These are phyloP conservation scores for Rhingia campestris DNA, from an alignment of 2,888 invertebrate species.

Conservation along the genomic window DNA sequence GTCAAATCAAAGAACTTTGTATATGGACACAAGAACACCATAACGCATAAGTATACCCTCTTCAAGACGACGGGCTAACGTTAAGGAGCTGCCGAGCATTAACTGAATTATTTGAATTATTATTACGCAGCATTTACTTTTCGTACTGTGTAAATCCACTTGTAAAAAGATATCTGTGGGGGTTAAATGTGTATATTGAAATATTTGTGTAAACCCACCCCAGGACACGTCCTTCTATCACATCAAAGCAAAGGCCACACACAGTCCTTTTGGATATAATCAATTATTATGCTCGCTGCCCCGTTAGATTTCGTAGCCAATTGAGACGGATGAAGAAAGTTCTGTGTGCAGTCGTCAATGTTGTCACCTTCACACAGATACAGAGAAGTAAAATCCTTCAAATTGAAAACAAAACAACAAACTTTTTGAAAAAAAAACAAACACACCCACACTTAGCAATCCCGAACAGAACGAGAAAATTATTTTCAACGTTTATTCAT, in stretches of 20 bases:
- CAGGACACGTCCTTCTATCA: slow-evolving; percentile 20
- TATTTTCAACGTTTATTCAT: slow-evolving; percentile 63
- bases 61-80: background rate
- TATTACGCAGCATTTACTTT: slow-evolving; percentile 37
- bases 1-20: slow-evolving; percentile 15
- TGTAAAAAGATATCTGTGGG: slow-evolving; percentile 9
- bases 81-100: background rate
- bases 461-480: slow-evolving; percentile 47
- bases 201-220: slow-evolving; percentile 31
- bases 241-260: slow-evolving; percentile 25
- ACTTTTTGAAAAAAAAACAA: background rate
- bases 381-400: slow-evolving; percentile 31
- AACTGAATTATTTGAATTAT: slow-evolving; percentile 47
- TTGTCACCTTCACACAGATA: slow-evolving; percentile 58
- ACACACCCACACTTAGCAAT: slow-evolving; percentile 41
- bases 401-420: slow-evolving; percentile 3
- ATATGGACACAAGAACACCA: slow-evolving; percentile 14
- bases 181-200: slow-evolving; percentile 1
- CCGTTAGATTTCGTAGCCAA: slow-evolving; percentile 39
- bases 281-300: slow-evolving; percentile 17
- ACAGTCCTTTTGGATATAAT: slow-evolving; percentile 12
- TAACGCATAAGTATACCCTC: slow-evolving; percentile 17
- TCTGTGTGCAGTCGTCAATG: slow-evolving; percentile 39
- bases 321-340: slow-evolving; percentile 56
- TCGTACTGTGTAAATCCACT: slow-evolving; percentile 11